Percentiles rank a stretch among this genome's conserved stretches.
Evolutionary conservation across 2,797 vertebrate genomes (phyloP).

Genomic region (Rhodeus uyekii): DNA sequence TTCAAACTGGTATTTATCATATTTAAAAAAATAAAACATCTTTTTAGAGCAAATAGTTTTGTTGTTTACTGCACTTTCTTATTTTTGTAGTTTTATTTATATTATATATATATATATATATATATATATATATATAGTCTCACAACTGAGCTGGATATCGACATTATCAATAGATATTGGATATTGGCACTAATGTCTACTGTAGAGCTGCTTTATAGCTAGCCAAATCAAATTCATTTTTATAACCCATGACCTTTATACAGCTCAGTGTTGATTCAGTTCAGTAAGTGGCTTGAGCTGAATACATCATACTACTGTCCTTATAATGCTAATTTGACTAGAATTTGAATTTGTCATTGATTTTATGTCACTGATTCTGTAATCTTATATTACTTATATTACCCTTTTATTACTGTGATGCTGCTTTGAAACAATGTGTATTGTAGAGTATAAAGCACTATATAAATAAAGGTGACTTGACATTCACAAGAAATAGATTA

Average conservation of each 20-base stretch:
- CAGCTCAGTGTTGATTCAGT: too few relatives aligned
- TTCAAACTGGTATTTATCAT: background rate
- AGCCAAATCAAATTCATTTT: background rate
- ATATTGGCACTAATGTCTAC: background rate
- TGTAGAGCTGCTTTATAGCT: background rate
- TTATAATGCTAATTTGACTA: too few relatives aligned
- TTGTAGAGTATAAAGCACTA: too few relatives aligned
- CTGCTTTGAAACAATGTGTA: background rate
- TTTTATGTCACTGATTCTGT: background rate
- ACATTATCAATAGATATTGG: too few relatives aligned
- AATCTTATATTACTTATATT: too few relatives aligned
- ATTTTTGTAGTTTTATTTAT: background rate
- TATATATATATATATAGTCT: too few relatives aligned
- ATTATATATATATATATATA: too few relatives aligned
- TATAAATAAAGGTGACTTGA: too few relatives aligned
- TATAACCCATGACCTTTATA: background rate
- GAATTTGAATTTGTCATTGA: too few relatives aligned
- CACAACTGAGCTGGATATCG: background rate
- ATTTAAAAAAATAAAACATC: background rate
- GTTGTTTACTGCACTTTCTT: background rate
- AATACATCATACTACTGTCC: too few relatives aligned
- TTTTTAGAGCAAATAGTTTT: background rate
- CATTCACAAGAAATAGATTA: too few relatives aligned
- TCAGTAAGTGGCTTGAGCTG: too few relatives aligned
- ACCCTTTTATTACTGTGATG: background rate